Base-by-base conservation (phyloP, 2,113 vertebrate species). In the Actenoides lindsayi region DNA sequence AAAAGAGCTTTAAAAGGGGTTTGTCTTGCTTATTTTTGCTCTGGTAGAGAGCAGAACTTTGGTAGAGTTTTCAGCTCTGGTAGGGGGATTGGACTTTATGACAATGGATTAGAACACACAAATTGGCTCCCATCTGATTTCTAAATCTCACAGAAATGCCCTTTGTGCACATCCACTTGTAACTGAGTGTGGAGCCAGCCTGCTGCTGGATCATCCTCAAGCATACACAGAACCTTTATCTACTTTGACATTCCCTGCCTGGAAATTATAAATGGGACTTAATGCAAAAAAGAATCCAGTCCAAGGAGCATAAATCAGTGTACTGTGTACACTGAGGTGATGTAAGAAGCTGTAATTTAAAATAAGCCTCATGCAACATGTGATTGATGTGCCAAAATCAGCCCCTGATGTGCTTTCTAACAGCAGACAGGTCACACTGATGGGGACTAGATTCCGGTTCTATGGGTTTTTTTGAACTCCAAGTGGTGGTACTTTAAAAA, bases 301-400 rank as follows among this genome's bases (percentile, higher is more conserved):
- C 44, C 31, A 59, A 69, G 17, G 13, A 46, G 6, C 27, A 59
- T 74, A 62, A 67, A 48, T 73, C 59, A 37, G 21, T 60, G 33
- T 73, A 20, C 44, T 53, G 7, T 33, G 51, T 51, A 59, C 67
- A 7, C 68, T 27, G 78, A 81, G 33, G 60, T 86, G 20, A 70
- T 67, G 39, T 46, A 92, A 89, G 71, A 78, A 89, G 20, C 30
- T 86, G 30, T 78, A 68, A 71, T 93, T 96, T 93, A 89, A 93
- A 90, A 68, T 70, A 81, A 77, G 19, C 33, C 12, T 75, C 23
- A 11, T 42, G 21, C 78, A 87, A 41, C 35, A 30, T 6, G 42
- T 28, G 9, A 69, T 74, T 80, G 79, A 46, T 90, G 13, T 73
- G 48, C 37, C 46, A 83, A 85, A 91, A 83, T 62, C 17, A 77